These are phyloP conservation scores for Carposina sasakii DNA, from an alignment of 1,140 invertebrate genomes.

Conservation along the genomic window DNA sequence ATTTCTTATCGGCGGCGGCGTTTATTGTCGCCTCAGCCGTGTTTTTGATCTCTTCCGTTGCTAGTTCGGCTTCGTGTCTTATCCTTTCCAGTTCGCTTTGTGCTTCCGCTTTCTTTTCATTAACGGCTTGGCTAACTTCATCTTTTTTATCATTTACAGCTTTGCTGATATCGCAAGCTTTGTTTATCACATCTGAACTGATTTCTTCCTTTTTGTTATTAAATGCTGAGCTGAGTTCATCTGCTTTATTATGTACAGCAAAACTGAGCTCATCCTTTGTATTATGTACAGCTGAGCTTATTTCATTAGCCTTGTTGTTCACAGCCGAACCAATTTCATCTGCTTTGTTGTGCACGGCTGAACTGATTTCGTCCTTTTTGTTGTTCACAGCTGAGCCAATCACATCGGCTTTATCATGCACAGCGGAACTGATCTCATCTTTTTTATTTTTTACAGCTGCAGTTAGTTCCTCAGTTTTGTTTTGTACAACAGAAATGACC, in stretches of 20 bases:
- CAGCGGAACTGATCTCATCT: neutral
- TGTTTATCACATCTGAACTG: slow-evolving; percentile 31
- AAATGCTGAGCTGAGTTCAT: slow-evolving; percentile 30
- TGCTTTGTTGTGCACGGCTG: slow-evolving; percentile 6
- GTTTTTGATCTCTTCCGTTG: slow-evolving; percentile 58
- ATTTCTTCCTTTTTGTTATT: slow-evolving; percentile 31
- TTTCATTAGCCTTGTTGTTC: slow-evolving; percentile 4
- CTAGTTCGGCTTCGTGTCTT: slow-evolving; percentile 52
- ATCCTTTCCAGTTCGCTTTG: slow-evolving; percentile 50
- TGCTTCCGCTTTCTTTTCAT: slow-evolving; percentile 31
- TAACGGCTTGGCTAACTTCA: too few species aligned
- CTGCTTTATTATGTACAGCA: slow-evolving; percentile 28
- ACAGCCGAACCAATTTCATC: slow-evolving; percentile 8
- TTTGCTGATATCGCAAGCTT: slow-evolving; percentile 35
- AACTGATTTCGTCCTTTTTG: slow-evolving; percentile 5
- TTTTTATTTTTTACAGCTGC: neutral
- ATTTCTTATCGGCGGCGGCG: slow-evolving; percentile 41
- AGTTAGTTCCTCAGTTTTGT: slow-evolving; percentile 4
- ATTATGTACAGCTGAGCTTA: slow-evolving; percentile 7
- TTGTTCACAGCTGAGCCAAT: slow-evolving; percentile 6
- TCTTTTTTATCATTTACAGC: slow-evolving; percentile 33
- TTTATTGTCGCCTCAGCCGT: slow-evolving; percentile 54
- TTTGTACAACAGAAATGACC: neutral
- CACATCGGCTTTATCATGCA: neutral
- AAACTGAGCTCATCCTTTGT: slow-evolving; percentile 17